phyloP scores from a whole-genome alignment of 1,140 invertebrate genomes.

The Eulimnadia texana region DNA sequence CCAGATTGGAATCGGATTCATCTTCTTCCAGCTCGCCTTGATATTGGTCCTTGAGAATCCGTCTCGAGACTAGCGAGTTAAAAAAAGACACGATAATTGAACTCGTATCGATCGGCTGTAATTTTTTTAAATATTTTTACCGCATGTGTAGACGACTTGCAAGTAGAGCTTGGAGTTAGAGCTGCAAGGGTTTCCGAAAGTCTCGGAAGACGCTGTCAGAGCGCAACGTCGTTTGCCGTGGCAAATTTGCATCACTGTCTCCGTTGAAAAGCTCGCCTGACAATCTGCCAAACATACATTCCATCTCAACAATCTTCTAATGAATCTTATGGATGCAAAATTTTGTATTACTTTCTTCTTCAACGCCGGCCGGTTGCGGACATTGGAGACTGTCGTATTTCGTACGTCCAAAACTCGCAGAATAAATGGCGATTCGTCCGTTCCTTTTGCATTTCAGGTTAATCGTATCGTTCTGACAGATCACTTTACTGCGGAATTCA shows the following conservation, averaged over 20 bases:
- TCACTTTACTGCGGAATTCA: constrained; percentile 77
- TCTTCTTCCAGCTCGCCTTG: constrained; percentile 55
- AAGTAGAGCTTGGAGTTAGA: constrained; percentile 72
- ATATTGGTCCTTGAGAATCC: constrained; percentile 61
- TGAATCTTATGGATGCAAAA: too few relatives aligned
- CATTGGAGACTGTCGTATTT: constrained; percentile 77
- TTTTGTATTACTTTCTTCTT: constrained; percentile 87
- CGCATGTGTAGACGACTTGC: constrained; percentile 83
- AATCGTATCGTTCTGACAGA: constrained; percentile 74
- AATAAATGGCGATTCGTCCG: constrained; percentile 73
- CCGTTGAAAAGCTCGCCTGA: constrained; percentile 67
- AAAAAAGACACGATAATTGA: too few relatives aligned
- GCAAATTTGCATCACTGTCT: constrained; percentile 75
- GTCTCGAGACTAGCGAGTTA: constrained; percentile 51
- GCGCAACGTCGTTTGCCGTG: constrained; percentile 72
- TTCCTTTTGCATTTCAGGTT: constrained; percentile 66
- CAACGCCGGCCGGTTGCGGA: constrained; percentile 64
- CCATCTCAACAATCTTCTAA: too few relatives aligned
- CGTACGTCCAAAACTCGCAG: constrained; percentile 73
- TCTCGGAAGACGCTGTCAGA: constrained; percentile 61
- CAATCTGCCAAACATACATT: constrained; percentile 52
- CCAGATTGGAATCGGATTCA: constrained; percentile 37
- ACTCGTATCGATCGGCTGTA: not conserved
- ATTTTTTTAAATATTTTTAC: constrained; percentile 56
- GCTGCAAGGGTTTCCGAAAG: constrained; percentile 72